A percentile compares a stretch with the other conserved stretches of the same genome.
Evolutionary conservation across 2,888 invertebrate genomes (phyloP).

Genomic region (Agonopterix alstromeriana): DNA sequence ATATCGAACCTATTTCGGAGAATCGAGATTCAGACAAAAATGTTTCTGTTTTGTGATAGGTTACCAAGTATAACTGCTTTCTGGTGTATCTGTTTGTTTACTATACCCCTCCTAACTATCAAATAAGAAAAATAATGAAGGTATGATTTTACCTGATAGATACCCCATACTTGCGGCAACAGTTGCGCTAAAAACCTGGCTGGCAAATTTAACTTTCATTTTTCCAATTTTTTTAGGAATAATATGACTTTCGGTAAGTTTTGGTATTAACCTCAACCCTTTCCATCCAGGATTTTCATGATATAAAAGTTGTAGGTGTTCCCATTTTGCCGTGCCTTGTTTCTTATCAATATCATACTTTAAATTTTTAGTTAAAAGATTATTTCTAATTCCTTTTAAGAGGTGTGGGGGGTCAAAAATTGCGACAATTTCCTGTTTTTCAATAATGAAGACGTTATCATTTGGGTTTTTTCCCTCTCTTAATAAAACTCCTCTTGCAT

Average conservation of each 20-base stretch:
- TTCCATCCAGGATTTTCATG: conserved; percentile 3
- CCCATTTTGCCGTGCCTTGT: conserved; percentile 4
- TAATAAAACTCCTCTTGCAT: neutral
- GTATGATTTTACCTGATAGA: neutral
- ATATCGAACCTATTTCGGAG: no score
- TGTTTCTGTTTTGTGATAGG: no score
- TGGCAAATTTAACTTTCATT: conserved; percentile 12
- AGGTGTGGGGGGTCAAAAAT: conserved; percentile 11
- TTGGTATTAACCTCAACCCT: conserved; percentile 6
- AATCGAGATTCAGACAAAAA: no score
- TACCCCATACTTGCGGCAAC: conserved; percentile 6
- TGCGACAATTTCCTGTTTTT: conserved; percentile 7
- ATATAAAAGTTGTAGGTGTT: conserved; percentile 7
- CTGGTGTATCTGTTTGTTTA: no score
- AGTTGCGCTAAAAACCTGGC: conserved; percentile 11
- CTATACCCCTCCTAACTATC: no score
- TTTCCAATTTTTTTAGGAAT: conserved; percentile 12
- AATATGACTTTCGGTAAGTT: conserved; percentile 11
- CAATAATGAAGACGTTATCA: neutral
- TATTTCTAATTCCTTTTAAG: conserved; percentile 6
- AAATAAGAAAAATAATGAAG: no score
- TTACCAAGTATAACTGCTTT: conserved; percentile 5
- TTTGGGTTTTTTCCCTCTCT: neutral
- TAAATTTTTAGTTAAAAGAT: conserved; percentile 7
- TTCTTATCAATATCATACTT: neutral